A percentile compares a stretch with the other conserved stretches of the same genome.
phyloP scores from a whole-genome alignment of 2,113 vertebrate genomes.

The Oenanthe melanoleuca region DNA sequence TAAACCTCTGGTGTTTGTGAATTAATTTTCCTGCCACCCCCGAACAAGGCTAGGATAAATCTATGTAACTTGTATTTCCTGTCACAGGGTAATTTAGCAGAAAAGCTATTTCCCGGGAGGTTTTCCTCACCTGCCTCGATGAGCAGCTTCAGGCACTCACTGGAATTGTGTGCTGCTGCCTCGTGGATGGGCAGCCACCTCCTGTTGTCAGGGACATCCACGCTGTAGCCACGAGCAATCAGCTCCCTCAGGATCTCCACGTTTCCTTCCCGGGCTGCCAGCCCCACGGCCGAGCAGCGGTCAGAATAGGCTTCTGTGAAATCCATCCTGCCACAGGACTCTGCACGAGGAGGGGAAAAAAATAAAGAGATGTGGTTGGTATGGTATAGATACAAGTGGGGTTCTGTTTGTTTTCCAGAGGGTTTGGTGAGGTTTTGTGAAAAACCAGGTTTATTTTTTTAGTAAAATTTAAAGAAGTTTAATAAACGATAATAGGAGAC shows the following conservation, averaged over 20 bases:
- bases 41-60: neutral
- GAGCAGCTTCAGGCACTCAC: constrained; percentile 81
- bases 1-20: no score
- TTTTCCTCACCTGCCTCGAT: constrained; percentile 75
- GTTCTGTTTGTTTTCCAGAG: neutral
- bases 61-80: neutral
- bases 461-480: no score
- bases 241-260: constrained; percentile 76
- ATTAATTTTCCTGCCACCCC: no score
- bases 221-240: constrained; percentile 78
- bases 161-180: constrained; percentile 83
- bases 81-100: neutral
- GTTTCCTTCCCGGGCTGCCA: constrained; percentile 82
- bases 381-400: accelerated
- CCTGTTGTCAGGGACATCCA: constrained; percentile 90
- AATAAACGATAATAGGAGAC: no score
- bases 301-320: constrained; percentile 89
- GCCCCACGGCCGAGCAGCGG: constrained; percentile 83
- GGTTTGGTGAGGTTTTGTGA: neutral
- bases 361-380: neutral
- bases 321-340: constrained; percentile 76
- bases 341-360: neutral
- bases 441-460: no score
- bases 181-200: constrained; percentile 93
- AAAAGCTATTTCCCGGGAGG: neutral